Base-by-base conservation (phyloP, 2,797 vertebrate species). In the Heteromormyrus szaboi region DNA sequence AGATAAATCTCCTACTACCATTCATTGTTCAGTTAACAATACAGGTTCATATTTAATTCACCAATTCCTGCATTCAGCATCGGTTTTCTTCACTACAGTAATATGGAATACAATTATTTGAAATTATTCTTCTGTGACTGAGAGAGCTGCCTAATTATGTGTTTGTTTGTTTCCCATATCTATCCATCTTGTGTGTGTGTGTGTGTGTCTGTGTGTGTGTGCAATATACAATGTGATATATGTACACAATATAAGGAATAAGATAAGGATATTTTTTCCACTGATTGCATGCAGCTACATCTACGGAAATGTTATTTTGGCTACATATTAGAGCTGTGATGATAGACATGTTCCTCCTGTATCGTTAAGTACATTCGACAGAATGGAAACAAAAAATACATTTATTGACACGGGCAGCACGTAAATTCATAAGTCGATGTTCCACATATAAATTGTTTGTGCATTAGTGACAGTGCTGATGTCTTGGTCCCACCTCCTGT, bases 61-160 rank as follows among this genome's bases (percentile, higher is more conserved):
- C 93, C 93, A 94, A 92, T 95, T 95, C 93, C 89, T 91, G 90
- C 93, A 94, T 92, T 91, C 94, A 93, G 90, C 92, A 94, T 92
- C 94, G 93, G 94, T 96, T 94, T 95, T 93, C 88, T 94, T 93
- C 92, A 94, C 93, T 91, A 72, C 89, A 90, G 92, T 95, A 95
- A 95, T 95, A 95, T 95, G 94, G 95, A 95, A 93, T 92, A 94
- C 95, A 96, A 96, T 96, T 95, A 96, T 72, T 72, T 72, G 68
- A 12, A 72, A 37, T 37, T 17, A 72, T 37, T 72, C 33, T 37
- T 72, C 12, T 37, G 68, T 72, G 68, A 72, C 68, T 14, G 65
- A 14, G 65, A 33, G 22, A 37, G 29, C 29, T 33, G 29, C 29
- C 29, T 72, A 37, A 37, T 33, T 72, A 72, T 37, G 12, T 72